These are phyloP conservation scores for Takifugu bimaculatus DNA, from an alignment of 2,113 vertebrate species.

Conservation along the genomic window DNA sequence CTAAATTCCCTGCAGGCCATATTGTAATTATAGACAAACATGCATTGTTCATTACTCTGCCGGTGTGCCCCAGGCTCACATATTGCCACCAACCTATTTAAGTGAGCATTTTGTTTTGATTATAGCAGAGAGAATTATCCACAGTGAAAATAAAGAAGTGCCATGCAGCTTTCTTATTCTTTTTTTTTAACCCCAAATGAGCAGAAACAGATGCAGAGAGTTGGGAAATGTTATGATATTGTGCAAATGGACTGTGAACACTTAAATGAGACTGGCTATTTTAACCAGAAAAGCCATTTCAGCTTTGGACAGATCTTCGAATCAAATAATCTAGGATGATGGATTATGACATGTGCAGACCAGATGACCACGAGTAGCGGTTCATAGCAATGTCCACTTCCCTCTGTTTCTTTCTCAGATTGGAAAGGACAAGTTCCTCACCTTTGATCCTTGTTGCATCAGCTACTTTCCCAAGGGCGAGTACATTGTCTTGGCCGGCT, in stretches of 20 bases:
- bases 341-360: constrained; percentile 55
- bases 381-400: constrained; percentile 22
- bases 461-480: constrained; percentile 97
- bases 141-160: constrained; percentile 50
- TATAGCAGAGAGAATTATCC: constrained; percentile 57
- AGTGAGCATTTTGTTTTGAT: constrained; percentile 66
- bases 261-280: constrained; percentile 60
- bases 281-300: constrained; percentile 44
- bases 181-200: constrained; percentile 40
- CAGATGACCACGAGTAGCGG: constrained; percentile 38
- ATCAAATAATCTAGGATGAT: constrained; percentile 40
- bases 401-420: constrained; percentile 73
- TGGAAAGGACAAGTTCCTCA: constrained; percentile 87
- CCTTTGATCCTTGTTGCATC: constrained; percentile 93
- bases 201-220: constrained; percentile 64
- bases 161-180: constrained; percentile 18
- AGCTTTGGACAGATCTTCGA: constrained; percentile 37
- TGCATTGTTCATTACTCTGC: constrained; percentile 59
- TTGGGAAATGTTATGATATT: constrained; percentile 48
- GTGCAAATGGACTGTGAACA: constrained; percentile 59
- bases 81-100: constrained; percentile 58
- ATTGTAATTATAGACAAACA: constrained; percentile 69
- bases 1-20: constrained; percentile 51
- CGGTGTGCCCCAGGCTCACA: constrained; percentile 45
- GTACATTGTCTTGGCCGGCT: constrained; percentile 91